Evolutionary conservation across 2,797 vertebrate species (phyloP).

Genomic region (Catharus ustulatus): DNA sequence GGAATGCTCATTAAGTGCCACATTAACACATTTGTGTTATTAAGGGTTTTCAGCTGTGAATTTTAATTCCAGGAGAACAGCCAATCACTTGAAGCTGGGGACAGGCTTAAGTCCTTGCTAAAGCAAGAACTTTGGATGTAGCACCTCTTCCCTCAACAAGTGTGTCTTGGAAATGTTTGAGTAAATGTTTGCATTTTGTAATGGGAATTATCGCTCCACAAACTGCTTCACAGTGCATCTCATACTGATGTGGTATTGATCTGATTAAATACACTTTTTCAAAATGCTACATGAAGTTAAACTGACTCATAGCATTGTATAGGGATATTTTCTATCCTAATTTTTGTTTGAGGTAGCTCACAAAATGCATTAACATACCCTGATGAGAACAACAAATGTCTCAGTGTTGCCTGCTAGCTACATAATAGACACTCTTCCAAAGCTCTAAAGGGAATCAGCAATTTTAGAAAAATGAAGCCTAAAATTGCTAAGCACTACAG

Average conservation of each 20-base stretch:
- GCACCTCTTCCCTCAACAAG: neutral
- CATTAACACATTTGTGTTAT: neutral
- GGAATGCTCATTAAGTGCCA: neutral
- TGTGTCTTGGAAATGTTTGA: slow-evolving; percentile 45
- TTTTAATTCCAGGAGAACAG: neutral
- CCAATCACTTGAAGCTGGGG: neutral
- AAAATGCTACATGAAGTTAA: neutral
- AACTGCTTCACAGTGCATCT: slow-evolving; percentile 18
- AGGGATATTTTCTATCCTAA: neutral
- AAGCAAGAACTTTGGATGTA: neutral
- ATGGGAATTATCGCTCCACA: slow-evolving; percentile 33
- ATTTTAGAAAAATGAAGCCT: neutral
- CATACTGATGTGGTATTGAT: neutral
- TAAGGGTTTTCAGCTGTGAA: neutral
- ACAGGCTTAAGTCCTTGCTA: neutral
- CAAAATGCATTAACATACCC: neutral
- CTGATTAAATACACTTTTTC: neutral
- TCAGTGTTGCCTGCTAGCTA: neutral
- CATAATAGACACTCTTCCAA: neutral
- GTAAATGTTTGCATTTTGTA: slow-evolving; percentile 76
- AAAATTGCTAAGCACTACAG: neutral
- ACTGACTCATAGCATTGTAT: neutral
- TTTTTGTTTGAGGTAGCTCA: neutral
- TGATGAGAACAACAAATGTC: neutral
- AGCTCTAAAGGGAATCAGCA: neutral